Conservation (phyloP, 2,797 vertebrate species). For the Lophius americanus region DNA sequence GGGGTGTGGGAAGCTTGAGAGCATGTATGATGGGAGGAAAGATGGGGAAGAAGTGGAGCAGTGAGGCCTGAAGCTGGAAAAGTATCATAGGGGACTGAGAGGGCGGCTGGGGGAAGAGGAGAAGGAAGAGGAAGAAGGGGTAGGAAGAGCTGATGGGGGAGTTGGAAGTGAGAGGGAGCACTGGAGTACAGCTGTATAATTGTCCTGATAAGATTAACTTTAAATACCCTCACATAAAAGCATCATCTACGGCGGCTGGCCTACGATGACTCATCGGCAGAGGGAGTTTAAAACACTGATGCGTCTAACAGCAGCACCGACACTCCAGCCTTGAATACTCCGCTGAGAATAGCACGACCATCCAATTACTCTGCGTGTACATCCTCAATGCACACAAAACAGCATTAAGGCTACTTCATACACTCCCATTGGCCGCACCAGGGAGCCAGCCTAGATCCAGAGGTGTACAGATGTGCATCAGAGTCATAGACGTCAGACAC, state of each 20-base stretch:
- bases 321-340: constrained; percentile 58
- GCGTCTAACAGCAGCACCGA: constrained; percentile 53
- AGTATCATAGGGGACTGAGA: constrained; percentile 50
- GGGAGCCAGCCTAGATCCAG: constrained; percentile 33
- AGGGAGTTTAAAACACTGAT: constrained; percentile 62
- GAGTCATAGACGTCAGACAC: constrained; percentile 27
- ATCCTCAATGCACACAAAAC: constrained; percentile 35
- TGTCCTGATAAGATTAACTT: constrained; percentile 83
- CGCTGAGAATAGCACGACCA: constrained; percentile 52
- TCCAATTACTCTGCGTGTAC: constrained; percentile 61
- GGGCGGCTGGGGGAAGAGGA: constrained; percentile 18
- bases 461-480: constrained; percentile 37
- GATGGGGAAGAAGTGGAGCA: constrained; percentile 46
- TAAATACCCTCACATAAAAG: constrained; percentile 78
- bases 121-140: constrained; percentile 42
- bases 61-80: constrained; percentile 55
- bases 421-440: background rate
- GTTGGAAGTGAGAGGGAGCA: constrained; percentile 54
- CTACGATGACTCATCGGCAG: constrained; percentile 69
- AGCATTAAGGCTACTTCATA: constrained; percentile 23
- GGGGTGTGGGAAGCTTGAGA: constrained; percentile 37
- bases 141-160: constrained; percentile 52
- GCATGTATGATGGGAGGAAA: constrained; percentile 32
- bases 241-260: constrained; percentile 61
- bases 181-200: constrained; percentile 71